Evolutionary conservation across 2,888 invertebrate species (phyloP).

Genomic region (Protodeltote pygarga): DNA sequence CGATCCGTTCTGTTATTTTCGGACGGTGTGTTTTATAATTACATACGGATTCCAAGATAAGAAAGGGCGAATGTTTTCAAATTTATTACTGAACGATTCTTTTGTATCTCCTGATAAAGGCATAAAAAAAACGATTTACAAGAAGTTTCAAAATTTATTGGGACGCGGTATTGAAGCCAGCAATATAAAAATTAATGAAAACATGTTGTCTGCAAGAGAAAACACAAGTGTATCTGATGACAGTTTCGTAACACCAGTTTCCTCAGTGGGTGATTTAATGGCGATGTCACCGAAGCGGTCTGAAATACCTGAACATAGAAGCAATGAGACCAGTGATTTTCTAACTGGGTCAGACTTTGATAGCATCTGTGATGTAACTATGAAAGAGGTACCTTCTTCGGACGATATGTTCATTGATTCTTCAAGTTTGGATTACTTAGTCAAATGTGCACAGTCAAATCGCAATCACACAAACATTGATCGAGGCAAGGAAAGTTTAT

Average conservation of each 20-base stretch:
- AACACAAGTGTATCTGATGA: constrained; percentile 68
- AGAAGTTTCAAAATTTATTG: constrained; percentile 64
- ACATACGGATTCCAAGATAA: constrained; percentile 6
- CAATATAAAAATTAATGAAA: constrained; percentile 43
- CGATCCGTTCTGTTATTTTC: constrained; percentile 5
- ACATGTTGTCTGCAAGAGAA: constrained; percentile 65
- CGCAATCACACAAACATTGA: constrained; percentile 68
- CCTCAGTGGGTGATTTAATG: constrained; percentile 76
- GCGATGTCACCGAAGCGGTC: constrained; percentile 69
- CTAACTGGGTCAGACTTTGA: constrained; percentile 76
- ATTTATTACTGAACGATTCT: constrained; percentile 56
- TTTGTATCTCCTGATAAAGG: constrained; percentile 56
- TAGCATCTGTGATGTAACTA: constrained; percentile 78
- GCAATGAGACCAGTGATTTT: constrained; percentile 71
- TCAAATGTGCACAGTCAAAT: constrained; percentile 78
- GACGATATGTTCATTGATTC: constrained; percentile 85
- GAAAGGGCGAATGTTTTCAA: constrained; percentile 69
- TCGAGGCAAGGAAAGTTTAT: constrained; percentile 88
- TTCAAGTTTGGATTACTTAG: constrained; percentile 85
- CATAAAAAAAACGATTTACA: constrained; percentile 62
- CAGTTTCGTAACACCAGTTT: constrained; percentile 71
- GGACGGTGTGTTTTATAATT: constrained; percentile 15
- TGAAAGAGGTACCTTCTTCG: constrained; percentile 71
- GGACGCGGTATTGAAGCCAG: constrained; percentile 49
- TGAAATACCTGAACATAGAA: constrained; percentile 54